Percentiles rank a stretch among this genome's conserved stretches.
phyloP scores from a whole-genome alignment of 2,113 vertebrate genomes.

The Sakesphorus luctuosus region DNA sequence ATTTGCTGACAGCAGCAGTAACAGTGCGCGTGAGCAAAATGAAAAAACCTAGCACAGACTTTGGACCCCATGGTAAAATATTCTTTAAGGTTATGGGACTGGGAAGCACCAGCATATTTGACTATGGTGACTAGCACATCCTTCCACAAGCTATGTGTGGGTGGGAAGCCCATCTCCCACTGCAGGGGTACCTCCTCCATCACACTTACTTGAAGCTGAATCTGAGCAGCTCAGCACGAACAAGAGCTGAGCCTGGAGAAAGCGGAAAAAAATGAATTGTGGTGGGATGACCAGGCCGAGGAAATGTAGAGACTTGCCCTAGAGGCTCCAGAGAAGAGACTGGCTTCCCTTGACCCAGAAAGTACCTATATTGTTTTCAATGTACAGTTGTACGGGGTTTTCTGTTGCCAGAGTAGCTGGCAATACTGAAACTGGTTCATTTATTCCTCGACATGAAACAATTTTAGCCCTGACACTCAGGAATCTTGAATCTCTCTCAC shows the following conservation, averaged over 20 bases:
- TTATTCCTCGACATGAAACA: not conserved
- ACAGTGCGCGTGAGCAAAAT: not conserved
- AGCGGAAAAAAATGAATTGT: not conserved
- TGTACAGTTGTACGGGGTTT: not conserved
- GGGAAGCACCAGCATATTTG: not conserved
- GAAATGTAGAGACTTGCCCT: not conserved
- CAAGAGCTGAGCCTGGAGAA: not conserved
- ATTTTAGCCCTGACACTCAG: not conserved
- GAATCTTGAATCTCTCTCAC: not conserved
- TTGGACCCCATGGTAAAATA: not conserved
- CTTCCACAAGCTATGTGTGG: not conserved
- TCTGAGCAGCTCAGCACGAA: not conserved
- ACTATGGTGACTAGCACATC: not conserved
- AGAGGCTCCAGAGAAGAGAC: not conserved
- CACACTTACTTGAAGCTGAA: not conserved
- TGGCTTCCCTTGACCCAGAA: not conserved
- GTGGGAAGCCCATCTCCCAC: not conserved
- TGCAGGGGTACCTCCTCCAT: not conserved
- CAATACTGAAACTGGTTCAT: not conserved
- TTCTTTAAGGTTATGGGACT: not conserved
- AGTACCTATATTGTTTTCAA: not conserved
- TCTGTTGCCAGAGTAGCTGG: not conserved
- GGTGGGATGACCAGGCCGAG: not conserved
- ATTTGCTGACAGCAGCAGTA: not conserved
- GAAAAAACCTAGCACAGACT: not conserved